Base-by-base conservation (phyloP, 2,888 invertebrate species). In the Anodontia alba region DNA sequence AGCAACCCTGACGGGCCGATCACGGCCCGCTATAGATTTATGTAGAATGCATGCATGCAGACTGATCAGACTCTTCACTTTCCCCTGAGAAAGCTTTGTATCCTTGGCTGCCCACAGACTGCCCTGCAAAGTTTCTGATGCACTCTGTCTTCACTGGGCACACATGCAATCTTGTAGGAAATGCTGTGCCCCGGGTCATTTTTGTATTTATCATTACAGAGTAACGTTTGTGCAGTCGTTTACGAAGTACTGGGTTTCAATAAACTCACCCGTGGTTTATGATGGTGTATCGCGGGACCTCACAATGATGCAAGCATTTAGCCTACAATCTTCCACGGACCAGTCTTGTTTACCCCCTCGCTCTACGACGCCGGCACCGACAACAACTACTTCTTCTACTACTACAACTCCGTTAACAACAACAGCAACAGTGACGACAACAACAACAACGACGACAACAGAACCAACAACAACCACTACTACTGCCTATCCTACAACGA, bases 221-320 rank as follows among this genome's bases (percentile, higher is more conserved):
- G 89, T 90, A 1, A 89, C 91, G 0, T 87, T 92, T 54, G 89
- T 91, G 1, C 84, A 90, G 77, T 80, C 86, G 15, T 88, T 80
- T 66, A 87, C 73, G 20, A 89, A 84, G 29, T 90, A 84, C 78
- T 92, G 92, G 92, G 86, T 87, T 10, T 87, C 82, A 12, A 88
- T 91, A 10, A 87, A 89, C 62, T 92, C 92, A 1, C 91, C 90
- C 8, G 89, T 92, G n/a, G 85, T 92, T 12, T 87, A 85, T 72
- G 92, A 91, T 74, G 84, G 86, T 29, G 67, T 70, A 26, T 89
- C 90, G 54, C 76, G 70, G 23, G 83, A 84, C 38, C 73, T 88
- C 20, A 71, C 84, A 1, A 85, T 84, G 73, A 83, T 83, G 81
- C 83, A 88, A 51, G 78, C 86, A 8, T 78, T 86, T 67, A 80